Base-by-base conservation (phyloP, 1,140 invertebrate genomes). In the Tetranychus urticae region DNA sequence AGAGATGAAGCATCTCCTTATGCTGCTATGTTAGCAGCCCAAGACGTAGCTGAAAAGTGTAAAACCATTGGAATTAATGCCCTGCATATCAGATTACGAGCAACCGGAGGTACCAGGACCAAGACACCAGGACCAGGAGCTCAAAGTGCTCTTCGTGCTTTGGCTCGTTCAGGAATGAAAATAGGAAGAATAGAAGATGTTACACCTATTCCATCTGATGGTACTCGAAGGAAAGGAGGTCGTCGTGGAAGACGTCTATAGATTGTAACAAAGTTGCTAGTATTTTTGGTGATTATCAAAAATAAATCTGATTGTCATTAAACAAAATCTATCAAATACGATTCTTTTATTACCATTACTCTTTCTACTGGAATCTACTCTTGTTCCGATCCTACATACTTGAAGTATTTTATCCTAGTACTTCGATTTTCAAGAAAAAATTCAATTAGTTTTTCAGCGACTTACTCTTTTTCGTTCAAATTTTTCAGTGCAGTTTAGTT, bases 11-110 rank as follows among this genome's bases (percentile, higher is more conserved):
- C 93, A 67, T 97, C 93, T 37, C 96, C 96, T 14, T 99, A 99
- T 71, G 96, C 94, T 71, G 94, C 94, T 83, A 98, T 99, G 94
- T 93, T 99, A 77, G 96, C 96, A 71, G 93, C 94, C 66, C 94
- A 98, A 83, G 96, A 99, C 80, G 96, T 98, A 62, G 91, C 94
- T 70, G 96, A 98, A 73, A 94, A 92, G 71, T 98, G 94, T 75
- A 97, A 97, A 77, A 76, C 80, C 12, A 77, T 98, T 58, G 93
- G 93, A 42, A 97, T 98, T 68, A 97, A 86, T 65, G 94, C 96
- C 23, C 77, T 99, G 7, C 93, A 99, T 75, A 97, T 99, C 69
- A 97, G 97, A 74, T 77, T 99, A 59, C 80, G 96, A 70, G 94
- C 94, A 33, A 98, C 93, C 64, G 94, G 96, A 70, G 96, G 96